Evolutionary conservation across 2,888 invertebrate genomes (phyloP).

Genomic region (Lasius platythorax): DNA sequence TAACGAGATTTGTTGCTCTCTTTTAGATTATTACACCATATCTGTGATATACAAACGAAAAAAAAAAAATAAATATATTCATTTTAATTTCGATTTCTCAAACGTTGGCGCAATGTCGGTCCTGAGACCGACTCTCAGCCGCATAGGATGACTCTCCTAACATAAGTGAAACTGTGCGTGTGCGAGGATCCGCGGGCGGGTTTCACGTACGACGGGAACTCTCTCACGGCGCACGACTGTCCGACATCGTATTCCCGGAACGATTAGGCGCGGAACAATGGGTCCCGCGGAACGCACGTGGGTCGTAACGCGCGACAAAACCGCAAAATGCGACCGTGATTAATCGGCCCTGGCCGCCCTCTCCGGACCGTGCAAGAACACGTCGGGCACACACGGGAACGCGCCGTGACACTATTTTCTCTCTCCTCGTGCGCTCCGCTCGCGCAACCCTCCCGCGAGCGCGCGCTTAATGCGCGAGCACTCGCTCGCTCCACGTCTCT

Average conservation of each 20-base stretch:
- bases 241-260: conserved; percentile 78
- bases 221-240: conserved; percentile 76
- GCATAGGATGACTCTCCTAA: conserved; percentile 23
- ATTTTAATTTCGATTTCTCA: not conserved
- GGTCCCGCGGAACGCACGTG: conserved; percentile 72
- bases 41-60: not conserved
- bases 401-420: conserved; percentile 50
- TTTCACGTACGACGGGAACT: conserved; percentile 62
- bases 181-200: conserved; percentile 12
- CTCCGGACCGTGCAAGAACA: conserved; percentile 53
- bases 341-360: conserved; percentile 72
- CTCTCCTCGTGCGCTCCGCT: not conserved
- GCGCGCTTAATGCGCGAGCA: conserved; percentile 26
- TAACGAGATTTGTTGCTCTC: not conserved
- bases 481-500: conserved; percentile 36
- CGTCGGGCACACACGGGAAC: conserved; percentile 41
- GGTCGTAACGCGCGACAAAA: conserved; percentile 79
- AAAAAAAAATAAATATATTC: not conserved
- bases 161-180: conserved; percentile 15
- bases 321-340: conserved; percentile 80
- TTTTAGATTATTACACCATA: not conserved
- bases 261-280: conserved; percentile 81
- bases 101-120: not conserved
- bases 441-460: conserved; percentile 27
- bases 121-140: not conserved